These are phyloP conservation scores for Zoanthus solanderi DNA, from an alignment of 92 coral and sea anemone species.

Conservation along the genomic window DNA sequence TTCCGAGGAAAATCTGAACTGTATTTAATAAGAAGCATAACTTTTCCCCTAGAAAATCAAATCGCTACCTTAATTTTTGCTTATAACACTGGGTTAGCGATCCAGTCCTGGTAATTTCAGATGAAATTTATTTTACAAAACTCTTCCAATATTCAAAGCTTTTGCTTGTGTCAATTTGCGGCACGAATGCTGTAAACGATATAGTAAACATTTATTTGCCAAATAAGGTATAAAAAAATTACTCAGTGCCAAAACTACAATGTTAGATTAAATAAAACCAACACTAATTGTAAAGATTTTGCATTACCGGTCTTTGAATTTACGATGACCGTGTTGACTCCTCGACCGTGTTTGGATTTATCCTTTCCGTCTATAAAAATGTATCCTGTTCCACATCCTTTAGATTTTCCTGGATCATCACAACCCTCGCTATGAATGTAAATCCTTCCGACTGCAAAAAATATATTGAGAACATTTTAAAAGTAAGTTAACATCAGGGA, in stretches of 20 bases:
- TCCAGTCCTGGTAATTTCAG: too few relatives aligned
- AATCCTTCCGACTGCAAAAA: slow-evolving; percentile 25
- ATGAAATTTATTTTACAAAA: too few relatives aligned
- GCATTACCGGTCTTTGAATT: slow-evolving; percentile 44
- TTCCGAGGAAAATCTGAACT: too few relatives aligned
- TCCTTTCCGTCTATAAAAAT: slow-evolving; percentile 51
- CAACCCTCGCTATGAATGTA: slow-evolving; percentile 57
- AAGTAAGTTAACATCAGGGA: not conserved
- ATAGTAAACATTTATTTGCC: too few relatives aligned
- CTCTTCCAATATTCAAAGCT: too few relatives aligned
- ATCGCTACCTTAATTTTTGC: too few relatives aligned
- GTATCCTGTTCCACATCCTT: slow-evolving; percentile 50
- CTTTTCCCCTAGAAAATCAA: too few relatives aligned
- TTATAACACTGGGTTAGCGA: too few relatives aligned
- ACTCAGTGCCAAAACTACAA: not conserved
- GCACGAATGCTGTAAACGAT: too few relatives aligned
- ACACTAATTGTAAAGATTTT: not conserved
- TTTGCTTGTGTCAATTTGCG: too few relatives aligned
- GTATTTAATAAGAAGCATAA: too few relatives aligned
- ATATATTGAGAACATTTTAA: not conserved
- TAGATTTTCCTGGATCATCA: slow-evolving; percentile 46
- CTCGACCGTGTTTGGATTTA: slow-evolving; percentile 41
- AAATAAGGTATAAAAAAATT: too few relatives aligned
- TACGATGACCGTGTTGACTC: slow-evolving; percentile 50
- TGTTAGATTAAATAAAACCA: not conserved